Conservation (phyloP, 2,113 vertebrate genomes). For the Indicator maculatus region DNA sequence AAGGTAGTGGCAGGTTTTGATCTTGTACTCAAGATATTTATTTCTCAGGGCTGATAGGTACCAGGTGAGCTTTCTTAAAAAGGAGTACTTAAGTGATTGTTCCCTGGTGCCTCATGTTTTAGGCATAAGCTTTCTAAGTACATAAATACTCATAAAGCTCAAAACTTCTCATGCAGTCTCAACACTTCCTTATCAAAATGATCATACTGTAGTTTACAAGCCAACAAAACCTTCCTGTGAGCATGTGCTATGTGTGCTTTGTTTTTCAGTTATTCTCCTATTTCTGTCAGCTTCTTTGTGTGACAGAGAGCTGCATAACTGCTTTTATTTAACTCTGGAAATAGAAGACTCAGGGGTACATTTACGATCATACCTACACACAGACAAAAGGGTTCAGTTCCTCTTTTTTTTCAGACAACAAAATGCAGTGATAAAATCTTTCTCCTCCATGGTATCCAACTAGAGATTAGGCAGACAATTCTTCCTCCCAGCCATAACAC, state of each 20-base stretch:
- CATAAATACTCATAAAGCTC: neutral
- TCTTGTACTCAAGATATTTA: neutral
- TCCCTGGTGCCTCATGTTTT: neutral
- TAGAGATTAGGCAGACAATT: neutral
- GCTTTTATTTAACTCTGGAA: constrained; percentile 20
- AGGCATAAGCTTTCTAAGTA: neutral
- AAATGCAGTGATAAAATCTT: neutral
- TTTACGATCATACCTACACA: neutral
- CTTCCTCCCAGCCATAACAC: neutral
- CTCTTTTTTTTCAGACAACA: neutral
- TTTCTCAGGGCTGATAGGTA: neutral
- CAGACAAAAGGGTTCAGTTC: neutral
- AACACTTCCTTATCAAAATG: neutral
- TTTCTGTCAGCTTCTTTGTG: neutral
- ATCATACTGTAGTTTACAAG: neutral
- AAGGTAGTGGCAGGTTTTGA: neutral
- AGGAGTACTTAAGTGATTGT: neutral
- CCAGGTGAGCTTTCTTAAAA: neutral
- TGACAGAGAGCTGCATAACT: neutral
- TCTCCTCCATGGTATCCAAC: neutral
- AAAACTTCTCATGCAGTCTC: neutral
- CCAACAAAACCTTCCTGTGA: neutral
- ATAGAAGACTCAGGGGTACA: neutral
- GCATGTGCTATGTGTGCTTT: neutral
- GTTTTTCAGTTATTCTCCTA: neutral